phyloP scores from a whole-genome alignment of 2,113 vertebrate species.

The Ochotona curzoniae region DNA sequence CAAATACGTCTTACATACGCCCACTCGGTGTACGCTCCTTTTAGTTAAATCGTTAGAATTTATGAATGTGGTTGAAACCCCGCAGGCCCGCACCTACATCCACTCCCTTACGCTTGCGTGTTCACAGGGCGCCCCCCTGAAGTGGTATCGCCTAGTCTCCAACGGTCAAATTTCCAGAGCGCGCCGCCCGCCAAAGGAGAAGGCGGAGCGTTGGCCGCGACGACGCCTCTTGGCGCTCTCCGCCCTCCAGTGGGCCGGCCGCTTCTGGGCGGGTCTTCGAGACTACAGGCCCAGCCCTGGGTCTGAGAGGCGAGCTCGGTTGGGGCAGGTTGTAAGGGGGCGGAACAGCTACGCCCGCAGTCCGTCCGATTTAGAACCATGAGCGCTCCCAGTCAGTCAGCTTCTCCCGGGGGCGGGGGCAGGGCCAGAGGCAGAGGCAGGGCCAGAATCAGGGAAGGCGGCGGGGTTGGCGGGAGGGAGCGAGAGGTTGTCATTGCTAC shows the following conservation, averaged over 20 bases:
- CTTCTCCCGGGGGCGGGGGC: fast-evolving
- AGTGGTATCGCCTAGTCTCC: not conserved
- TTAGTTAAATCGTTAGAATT: fast-evolving
- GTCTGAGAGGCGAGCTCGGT: not conserved
- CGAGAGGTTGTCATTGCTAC: not conserved
- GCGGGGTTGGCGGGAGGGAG: not conserved
- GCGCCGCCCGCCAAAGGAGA: no score
- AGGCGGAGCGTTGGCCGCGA: not conserved
- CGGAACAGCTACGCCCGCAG: fast-evolving
- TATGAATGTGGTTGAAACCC: not conserved
- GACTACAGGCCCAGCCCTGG: fast-evolving
- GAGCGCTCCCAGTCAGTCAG: not conserved
- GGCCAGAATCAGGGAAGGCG: not conserved
- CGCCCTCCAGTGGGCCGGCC: not conserved
- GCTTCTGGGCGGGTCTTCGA: not conserved
- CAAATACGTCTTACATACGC: not conserved
- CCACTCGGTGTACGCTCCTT: fast-evolving
- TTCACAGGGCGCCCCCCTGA: not conserved
- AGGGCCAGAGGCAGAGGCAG: no score
- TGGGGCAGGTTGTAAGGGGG: not conserved
- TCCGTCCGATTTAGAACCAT: not conserved
- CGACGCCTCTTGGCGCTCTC: not conserved
- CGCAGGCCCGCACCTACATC: fast-evolving
- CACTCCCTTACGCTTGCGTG: no score
- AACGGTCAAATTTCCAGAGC: fast-evolving